Conservation (phyloP, 2,888 invertebrate species). For the Parasteatoda lunata region DNA sequence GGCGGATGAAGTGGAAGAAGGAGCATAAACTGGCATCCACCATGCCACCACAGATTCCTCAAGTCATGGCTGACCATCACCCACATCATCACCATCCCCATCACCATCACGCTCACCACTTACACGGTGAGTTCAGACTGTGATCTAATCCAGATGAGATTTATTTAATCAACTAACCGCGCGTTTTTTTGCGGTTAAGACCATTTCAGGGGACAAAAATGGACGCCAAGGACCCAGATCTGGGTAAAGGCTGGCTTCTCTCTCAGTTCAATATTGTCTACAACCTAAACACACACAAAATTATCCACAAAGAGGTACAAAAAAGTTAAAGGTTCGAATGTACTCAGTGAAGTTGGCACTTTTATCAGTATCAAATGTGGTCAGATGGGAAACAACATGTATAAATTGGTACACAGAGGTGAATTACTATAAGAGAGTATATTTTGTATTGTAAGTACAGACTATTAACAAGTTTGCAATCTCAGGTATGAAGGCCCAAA, state of each 20-base stretch:
- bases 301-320: too few relatives aligned
- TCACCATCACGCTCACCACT: constrained; percentile 63
- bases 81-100: constrained; percentile 65
- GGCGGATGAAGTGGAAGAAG: constrained; percentile 71
- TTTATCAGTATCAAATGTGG: too few relatives aligned
- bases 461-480: too few relatives aligned
- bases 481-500: too few relatives aligned
- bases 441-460: too few relatives aligned
- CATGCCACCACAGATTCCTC: constrained; percentile 71
- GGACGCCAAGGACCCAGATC: not conserved
- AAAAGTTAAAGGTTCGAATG: too few relatives aligned
- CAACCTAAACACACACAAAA: too few relatives aligned
- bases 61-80: constrained; percentile 68
- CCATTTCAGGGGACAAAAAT: not conserved
- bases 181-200: not conserved
- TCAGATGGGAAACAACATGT: too few relatives aligned
- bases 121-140: constrained; percentile 59
- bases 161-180: not conserved
- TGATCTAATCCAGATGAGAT: constrained; percentile 14
- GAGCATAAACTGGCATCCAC: constrained; percentile 71
- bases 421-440: too few relatives aligned
- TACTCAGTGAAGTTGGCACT: too few relatives aligned
- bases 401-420: too few relatives aligned
- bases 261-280: too few relatives aligned
- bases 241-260: not conserved